Percentiles rank a stretch among this genome's conserved stretches.
phyloP scores from a whole-genome alignment of 2,113 vertebrate genomes.

The Eudyptes chrysolophus region DNA sequence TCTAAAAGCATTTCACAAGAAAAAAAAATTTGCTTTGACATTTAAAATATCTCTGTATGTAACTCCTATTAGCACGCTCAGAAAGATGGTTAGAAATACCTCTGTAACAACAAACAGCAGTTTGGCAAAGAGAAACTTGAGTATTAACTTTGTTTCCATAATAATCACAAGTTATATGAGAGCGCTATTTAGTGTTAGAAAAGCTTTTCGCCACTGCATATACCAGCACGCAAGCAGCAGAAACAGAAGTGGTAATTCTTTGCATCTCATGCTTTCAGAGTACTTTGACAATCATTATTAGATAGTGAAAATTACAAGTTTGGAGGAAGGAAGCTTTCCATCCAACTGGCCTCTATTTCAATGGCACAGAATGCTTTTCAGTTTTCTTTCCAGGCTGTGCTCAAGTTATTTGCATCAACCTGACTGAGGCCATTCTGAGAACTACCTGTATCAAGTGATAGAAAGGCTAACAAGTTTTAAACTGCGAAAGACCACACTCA shows the following conservation, averaged over 20 bases:
- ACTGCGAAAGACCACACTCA: neutral
- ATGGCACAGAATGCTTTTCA: neutral
- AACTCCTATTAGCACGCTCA: neutral
- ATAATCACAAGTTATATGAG: neutral
- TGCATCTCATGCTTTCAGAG: neutral
- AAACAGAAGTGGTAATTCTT: neutral
- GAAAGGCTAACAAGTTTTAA: neutral
- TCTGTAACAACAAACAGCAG: neutral
- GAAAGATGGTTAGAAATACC: neutral
- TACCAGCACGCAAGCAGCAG: neutral
- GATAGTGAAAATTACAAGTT: neutral
- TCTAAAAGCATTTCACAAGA: neutral
- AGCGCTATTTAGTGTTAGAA: neutral
- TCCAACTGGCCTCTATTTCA: neutral
- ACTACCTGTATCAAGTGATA: neutral
- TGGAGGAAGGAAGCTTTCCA: neutral
- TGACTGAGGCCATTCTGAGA: neutral
- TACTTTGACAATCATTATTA: neutral
- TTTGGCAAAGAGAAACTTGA: neutral
- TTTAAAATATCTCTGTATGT: neutral
- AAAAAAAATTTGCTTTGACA: neutral
- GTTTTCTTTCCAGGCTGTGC: neutral
- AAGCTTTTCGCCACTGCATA: neutral
- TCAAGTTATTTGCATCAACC: neutral
- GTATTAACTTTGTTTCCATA: neutral